Evolutionary conservation across 2,113 vertebrate genomes (phyloP), one percentile per base, ranked within the genome.

Genomic region (Cochlearius cochlearius): DNA sequence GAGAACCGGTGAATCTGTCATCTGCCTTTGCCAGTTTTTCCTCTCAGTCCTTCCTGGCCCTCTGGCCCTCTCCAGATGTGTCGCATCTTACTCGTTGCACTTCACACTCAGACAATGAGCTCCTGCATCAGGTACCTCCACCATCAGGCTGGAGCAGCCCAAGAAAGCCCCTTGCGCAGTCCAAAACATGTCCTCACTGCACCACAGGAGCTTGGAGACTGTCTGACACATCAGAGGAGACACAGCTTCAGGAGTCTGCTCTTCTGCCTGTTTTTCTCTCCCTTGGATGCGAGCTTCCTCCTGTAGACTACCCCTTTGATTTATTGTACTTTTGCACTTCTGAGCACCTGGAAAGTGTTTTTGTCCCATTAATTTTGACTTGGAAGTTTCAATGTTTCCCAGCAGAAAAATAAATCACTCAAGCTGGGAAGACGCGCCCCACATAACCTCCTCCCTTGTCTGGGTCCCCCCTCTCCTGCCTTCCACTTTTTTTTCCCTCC

Each of bases 301-400:
- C 53, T 82, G 36, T 41, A 72, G 67, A 20, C 87, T 77, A 59
- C 23, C 15, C 32, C 62, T 55, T 73, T 96, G 92, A 97, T 95
- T 92, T 95, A 97, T 85, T 71, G 62, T 26, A 50, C 66, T 79
- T 90, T 67, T 83, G 86, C 76, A 81, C 84, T 95, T 80, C 36
- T 21, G 62, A 96, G 92, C 95, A 96, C 93, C 91, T 97, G 95
- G 90, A 96, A 97, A 96, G 73, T 71, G 66, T 60, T 97, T 94
- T 52, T 90, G 17, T 81, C 74, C 67, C 86, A 96, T 97, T 96
- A 94, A 93, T 97, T 95, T 94, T 17, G 41, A 73, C 92, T 90
- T 94, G 89, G 75, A 97, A 92, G 62, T 86, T 84, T 94, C 85
- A 60, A 2, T 47, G 68, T 63, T 94, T 94, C 94, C 88, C 94